Evolutionary conservation across 2,888 invertebrate species (phyloP), one percentile per base, ranked within the genome.

Genomic region (Chesias legatella): DNA sequence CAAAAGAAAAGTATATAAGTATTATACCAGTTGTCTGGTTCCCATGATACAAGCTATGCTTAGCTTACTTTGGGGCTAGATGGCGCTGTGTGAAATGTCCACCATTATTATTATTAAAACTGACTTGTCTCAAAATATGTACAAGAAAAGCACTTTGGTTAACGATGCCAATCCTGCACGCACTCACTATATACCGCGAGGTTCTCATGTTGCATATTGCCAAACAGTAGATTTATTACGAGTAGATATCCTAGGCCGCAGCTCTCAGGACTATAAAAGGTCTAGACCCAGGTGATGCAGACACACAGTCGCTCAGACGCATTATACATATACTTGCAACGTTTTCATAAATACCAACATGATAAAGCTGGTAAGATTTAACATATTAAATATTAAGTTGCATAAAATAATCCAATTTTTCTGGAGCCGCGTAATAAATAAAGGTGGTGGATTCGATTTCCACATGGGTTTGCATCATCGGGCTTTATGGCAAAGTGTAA

Each of bases 191-290:
- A 53, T 11, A 31, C 37, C 45, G 51, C 44, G 43, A 51, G 53
- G 58, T 54, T 48, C 66, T 75, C 72, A 59, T 23, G 67, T 76
- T 75, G 69, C 75, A 57, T 58, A 69, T 82, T 83, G 64, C 71
- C 70, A 75, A 81, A 82, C 68, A 39, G 43, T 49, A 63, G 78
- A 80, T 79, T 78, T 77, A 78, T 80, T 79, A 70, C 77, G 59
- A 63, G 53, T 65, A 66, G 62, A 60, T 67, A 73, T 67, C 77
- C 70, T 76, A 74, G 71, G 66, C 62, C 66, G 60, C 63, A 65
- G 22, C 9, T 49, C 63, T 56, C 32, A 59, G 55, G 43, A 53
- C 76, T 85, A 85, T 85, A 85, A 69, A 85, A 85, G 83, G 82
- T 63, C 77, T 60, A 59, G 53, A 48, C 59, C 69, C 70, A 72